A percentile compares a stretch with the other conserved stretches of the same genome.
These are phyloP conservation scores for Corythaeola cristata DNA, from an alignment of 2,113 vertebrate species.

Conservation along the genomic window DNA sequence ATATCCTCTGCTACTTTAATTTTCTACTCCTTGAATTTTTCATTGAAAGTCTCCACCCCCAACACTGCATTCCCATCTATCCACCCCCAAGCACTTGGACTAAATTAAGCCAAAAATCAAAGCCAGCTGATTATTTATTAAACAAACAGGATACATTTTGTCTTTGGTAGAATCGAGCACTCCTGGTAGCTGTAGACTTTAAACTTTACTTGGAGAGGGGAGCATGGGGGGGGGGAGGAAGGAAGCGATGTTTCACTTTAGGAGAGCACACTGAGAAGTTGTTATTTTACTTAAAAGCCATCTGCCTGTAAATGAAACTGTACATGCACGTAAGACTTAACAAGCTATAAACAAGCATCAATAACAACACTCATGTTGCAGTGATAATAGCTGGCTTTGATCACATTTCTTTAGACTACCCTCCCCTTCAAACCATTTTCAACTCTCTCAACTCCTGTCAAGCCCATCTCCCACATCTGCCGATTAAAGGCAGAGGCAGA, in stretches of 20 bases:
- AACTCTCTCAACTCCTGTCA: neutral
- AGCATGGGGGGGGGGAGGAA: neutral
- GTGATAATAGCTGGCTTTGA: neutral
- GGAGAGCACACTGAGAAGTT: neutral
- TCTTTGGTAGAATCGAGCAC: neutral
- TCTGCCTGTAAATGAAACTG: constrained; percentile 5
- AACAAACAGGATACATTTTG: constrained; percentile 44
- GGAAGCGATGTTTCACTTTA: neutral
- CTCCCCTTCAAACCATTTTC: neutral
- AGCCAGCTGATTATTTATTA: constrained; percentile 57
- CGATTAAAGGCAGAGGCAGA: neutral
- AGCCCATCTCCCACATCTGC: neutral
- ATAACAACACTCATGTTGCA: neutral
- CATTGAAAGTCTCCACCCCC: constrained; percentile 33
- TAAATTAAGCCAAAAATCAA: constrained; percentile 44
- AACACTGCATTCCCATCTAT: neutral
- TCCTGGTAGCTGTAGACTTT: neutral
- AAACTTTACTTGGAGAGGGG: neutral
- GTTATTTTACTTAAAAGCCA: constrained; percentile 2
- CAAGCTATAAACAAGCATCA: constrained; percentile 27
- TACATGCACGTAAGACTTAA: neutral
- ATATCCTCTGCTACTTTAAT: neutral
- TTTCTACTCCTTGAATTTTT: neutral
- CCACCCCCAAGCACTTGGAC: neutral
- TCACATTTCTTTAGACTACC: neutral